phyloP scores from a whole-genome alignment of 1,140 invertebrate genomes.

The Eriosoma lanigerum region DNA sequence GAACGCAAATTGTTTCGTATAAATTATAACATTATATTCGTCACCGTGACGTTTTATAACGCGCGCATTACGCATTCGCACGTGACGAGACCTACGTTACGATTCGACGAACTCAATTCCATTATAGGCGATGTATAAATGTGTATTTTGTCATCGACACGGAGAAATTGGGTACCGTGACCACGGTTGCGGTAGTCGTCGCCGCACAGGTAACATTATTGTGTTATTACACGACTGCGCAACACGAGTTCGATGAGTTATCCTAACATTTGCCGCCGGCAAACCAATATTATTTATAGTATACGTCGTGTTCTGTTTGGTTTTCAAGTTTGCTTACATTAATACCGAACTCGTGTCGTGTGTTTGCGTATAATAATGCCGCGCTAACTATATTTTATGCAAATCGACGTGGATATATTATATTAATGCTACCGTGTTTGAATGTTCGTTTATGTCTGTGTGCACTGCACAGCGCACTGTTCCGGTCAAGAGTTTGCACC shows the following conservation, averaged over 20 bases:
- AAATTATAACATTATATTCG: neutral
- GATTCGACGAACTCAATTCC: neutral
- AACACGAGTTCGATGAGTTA: no score
- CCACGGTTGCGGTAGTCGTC: no score
- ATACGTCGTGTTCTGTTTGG: neutral
- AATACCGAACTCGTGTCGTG: neutral
- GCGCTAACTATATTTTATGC: neutral
- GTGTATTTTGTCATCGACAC: no score
- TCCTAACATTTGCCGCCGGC: no score
- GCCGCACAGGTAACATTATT: no score
- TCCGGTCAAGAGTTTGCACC: neutral
- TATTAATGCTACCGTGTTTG: neutral
- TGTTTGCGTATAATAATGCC: neutral
- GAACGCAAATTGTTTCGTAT: neutral
- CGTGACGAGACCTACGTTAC: neutral
- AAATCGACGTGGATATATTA: slow-evolving; percentile 29
- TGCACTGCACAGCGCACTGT: no score
- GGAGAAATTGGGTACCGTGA: no score
- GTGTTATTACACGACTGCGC: no score
- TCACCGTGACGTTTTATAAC: no score
- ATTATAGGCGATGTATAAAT: no score
- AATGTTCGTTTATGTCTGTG: neutral
- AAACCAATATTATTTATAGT: no score
- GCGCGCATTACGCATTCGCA: no score
- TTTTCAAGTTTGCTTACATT: neutral